Conservation (phyloP, 2,888 invertebrate species). For the Neoaliturus tenellus region DNA sequence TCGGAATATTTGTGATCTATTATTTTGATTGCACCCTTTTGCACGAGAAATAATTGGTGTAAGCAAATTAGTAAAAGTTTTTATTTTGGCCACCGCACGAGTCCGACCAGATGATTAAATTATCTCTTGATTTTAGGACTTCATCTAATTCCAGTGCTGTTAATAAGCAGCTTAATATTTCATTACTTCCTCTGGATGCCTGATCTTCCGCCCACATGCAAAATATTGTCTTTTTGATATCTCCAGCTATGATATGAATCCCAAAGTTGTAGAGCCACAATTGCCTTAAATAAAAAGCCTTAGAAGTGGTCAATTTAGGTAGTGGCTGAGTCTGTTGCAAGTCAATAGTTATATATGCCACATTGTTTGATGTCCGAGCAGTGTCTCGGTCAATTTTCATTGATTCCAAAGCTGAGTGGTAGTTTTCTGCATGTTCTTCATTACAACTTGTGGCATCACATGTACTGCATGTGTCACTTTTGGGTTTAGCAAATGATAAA, state of each 20-base stretch:
- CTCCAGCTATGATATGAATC: constrained; percentile 59
- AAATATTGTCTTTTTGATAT: constrained; percentile 60
- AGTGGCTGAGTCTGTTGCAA: constrained; percentile 56
- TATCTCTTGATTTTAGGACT: constrained; percentile 59
- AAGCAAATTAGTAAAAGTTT: constrained; percentile 58
- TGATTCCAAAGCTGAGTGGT: constrained; percentile 48
- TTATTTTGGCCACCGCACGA: constrained; percentile 60
- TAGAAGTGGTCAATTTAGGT: constrained; percentile 62
- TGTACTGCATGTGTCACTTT: constrained; percentile 30
- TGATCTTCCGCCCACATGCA: constrained; percentile 64
- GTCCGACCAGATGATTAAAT: constrained; percentile 64
- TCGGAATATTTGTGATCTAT: neutral
- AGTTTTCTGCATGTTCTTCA: constrained; percentile 4
- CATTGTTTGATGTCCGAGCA: constrained; percentile 17
- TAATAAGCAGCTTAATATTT: constrained; percentile 59
- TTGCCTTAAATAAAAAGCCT: constrained; percentile 61
- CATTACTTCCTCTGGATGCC: constrained; percentile 58
- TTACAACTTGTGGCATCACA: neutral
- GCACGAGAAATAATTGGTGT: constrained; percentile 52
- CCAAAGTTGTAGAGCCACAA: constrained; percentile 61
- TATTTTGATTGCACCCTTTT: neutral
- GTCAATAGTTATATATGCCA: constrained; percentile 59
- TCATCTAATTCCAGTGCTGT: constrained; percentile 53
- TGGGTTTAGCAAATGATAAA: neutral
- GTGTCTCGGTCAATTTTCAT: constrained; percentile 53